Evolutionary conservation across 2,797 vertebrate genomes (phyloP), one percentile per base, ranked within the genome.

Genomic region (Lutjanus campechanus): DNA sequence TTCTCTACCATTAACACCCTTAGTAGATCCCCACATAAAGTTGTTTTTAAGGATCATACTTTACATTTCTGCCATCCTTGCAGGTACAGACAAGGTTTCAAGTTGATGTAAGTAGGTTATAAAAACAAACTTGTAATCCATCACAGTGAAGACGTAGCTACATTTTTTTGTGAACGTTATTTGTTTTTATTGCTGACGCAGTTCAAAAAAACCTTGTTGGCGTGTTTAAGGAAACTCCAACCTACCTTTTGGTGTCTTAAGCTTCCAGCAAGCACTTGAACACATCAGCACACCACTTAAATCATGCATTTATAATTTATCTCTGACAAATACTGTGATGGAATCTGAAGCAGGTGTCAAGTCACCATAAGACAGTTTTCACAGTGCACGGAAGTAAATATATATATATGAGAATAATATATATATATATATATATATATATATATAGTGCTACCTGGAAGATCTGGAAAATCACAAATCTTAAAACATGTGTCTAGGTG

Each of bases 81-180:
- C 13, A 64, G 49, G 56, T 70, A 19, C n/a, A 67, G 1, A 2
- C 16, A 20, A 54, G 49, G 36, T 62, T 85, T 69, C 11, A 43
- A 55, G 62, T 53, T 81, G 73, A 69, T 69, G 43, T 40, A 60
- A 76, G 4, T 16, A 44, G 15, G 46, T 63, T 62, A 76, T 55
- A 1, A 64, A 77, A 68, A 51, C 16, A 79, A 68, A 66, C 50
- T 2, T 1, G 7, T 16, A 1, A 76, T 69, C 16, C 46, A 60
- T 77, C 56, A 59, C 20, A 29, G 12, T n/a, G 11, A 68, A 47
- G 15, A 66, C 46, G 20, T 12, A 12, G 53, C 53, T 9, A 1
- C 59, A 41, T 53, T 50, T 12, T 55, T 64, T 40, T 69, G 19
- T 44, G 19, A 62, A 51, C 8, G 0, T 36, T 11, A 1, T 16